Evolutionary conservation across 2,888 invertebrate genomes (phyloP), one percentile per base, ranked within the genome.

Genomic region (Agrotis ipsilon): DNA sequence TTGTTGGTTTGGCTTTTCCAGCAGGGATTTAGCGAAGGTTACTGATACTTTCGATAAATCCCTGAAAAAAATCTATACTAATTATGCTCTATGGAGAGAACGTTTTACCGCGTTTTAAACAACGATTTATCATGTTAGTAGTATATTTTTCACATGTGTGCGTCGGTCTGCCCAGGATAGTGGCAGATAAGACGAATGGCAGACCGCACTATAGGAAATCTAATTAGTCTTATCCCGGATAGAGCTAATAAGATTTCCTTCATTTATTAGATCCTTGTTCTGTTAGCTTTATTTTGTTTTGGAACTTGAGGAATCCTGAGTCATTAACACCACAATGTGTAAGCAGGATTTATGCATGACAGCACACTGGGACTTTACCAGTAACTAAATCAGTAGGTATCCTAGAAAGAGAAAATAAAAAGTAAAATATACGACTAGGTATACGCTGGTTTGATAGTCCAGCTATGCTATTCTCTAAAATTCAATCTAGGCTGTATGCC

Each of bases 201-300:
- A 60, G 78, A 46, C 59, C n/a, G 52, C 27, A 58, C 45, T 63
- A 58, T 66, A 63, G 24, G 46, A 79, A 74, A 79, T 67, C 71
- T 67, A 62, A 72, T 67, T 72, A 83, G 62, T 57, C 48, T 59
- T 63, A 78, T 78, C 74, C 68, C 58, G 64, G 60, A 68, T 63
- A 68, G 27, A 21, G 59, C 59, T 71, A 78, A 61, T 77, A 46
- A 59, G 62, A 71, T 77, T 77, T 77, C 63, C 77, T 80, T 52
- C 18, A 58, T 45, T 68, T 80, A 76, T 62, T 45, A 66, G 63
- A 61, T 61, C 45, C 48, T 75, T 66, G 48, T 59, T 69, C 72
- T 72, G 19, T 60, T 27, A 39, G 39, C 14, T 21, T 60, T 55
- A 55, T 27, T 32, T 55, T 14, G 5, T 32, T n/a, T 27, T 13